Evolutionary conservation across 2,797 vertebrate genomes (phyloP).

Genomic region (Acanthurus lineatus): DNA sequence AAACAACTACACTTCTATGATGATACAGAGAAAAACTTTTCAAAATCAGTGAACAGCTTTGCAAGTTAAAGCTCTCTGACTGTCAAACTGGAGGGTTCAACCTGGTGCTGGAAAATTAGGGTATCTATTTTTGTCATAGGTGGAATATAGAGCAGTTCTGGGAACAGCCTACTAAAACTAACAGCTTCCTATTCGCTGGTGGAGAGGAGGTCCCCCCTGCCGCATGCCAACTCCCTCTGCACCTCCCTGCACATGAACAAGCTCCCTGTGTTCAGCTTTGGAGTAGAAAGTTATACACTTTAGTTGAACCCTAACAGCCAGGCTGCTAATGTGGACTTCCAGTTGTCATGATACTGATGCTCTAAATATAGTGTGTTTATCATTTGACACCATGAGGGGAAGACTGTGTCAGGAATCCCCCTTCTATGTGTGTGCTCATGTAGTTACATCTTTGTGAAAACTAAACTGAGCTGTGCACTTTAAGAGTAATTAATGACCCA

Average conservation of each 20-base stretch:
- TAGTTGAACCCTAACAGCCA: conserved; percentile 27
- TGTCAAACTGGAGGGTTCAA: conserved; percentile 8
- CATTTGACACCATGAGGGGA: conserved; percentile 1
- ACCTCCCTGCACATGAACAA: conserved; percentile 49
- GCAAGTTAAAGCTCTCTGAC: background rate
- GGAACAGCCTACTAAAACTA: conserved; percentile 20
- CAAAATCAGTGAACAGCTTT: background rate
- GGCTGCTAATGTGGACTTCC: conserved; percentile 23
- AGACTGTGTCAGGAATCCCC: background rate
- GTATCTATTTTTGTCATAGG: conserved; percentile 40
- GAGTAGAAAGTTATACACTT: conserved; percentile 25
- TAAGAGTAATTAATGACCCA: background rate
- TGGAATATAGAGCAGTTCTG: conserved; percentile 8
- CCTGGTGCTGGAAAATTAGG: conserved; percentile 23
- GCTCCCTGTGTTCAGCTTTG: conserved; percentile 50
- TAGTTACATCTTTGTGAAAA: background rate
- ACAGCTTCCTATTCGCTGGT: conserved; percentile 54
- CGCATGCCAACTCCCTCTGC: conserved; percentile 21
- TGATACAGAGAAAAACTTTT: background rate
- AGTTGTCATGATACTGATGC: background rate
- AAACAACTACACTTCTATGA: background rate
- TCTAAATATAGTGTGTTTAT: background rate
- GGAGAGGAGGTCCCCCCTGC: conserved; percentile 44
- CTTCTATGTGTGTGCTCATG: background rate
- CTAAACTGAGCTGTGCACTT: background rate